These are phyloP conservation scores for Aethes cnicana DNA, from an alignment of 2,888 invertebrate genomes.

Conservation along the genomic window DNA sequence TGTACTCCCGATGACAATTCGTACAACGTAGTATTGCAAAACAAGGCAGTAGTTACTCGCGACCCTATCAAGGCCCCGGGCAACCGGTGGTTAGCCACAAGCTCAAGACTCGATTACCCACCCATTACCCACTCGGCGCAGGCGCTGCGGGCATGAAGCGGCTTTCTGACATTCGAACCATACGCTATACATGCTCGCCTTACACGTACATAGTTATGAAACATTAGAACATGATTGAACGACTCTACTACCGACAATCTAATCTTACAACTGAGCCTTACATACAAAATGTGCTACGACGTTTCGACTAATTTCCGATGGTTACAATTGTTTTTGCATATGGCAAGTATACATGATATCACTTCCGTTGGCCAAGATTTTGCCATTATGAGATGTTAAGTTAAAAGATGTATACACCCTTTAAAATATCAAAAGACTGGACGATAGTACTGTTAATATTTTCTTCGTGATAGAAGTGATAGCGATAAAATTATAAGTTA, in stretches of 20 bases:
- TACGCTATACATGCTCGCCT: not conserved
- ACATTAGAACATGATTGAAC: constrained; percentile 20
- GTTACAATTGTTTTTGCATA: constrained; percentile 18
- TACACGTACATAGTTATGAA: constrained; percentile 11
- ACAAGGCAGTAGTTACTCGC: constrained; percentile 52
- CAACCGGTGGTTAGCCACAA: constrained; percentile 16
- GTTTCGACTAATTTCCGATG: constrained; percentile 13
- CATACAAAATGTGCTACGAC: not conserved
- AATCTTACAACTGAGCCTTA: constrained; percentile 18
- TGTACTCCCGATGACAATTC: constrained; percentile 66
- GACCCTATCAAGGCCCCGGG: too few species aligned
- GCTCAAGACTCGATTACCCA: constrained; percentile 15
- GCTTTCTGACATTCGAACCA: too few species aligned
- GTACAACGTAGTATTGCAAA: constrained; percentile 45
- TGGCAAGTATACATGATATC: constrained; percentile 24
- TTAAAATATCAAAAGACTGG: too few species aligned
- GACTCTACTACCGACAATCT: constrained; percentile 18
- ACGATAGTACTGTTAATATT: too few species aligned
- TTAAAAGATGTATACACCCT: too few species aligned
- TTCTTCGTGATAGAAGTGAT: constrained; percentile 26
- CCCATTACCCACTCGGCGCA: constrained; percentile 39
- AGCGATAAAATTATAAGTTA: constrained; percentile 6
- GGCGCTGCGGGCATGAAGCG: constrained; percentile 60
- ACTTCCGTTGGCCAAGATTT: constrained; percentile 9
- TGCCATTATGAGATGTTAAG: too few species aligned